Conservation (phyloP, 1,140 invertebrate species). For the Polypedilum vanderplanki region DNA sequence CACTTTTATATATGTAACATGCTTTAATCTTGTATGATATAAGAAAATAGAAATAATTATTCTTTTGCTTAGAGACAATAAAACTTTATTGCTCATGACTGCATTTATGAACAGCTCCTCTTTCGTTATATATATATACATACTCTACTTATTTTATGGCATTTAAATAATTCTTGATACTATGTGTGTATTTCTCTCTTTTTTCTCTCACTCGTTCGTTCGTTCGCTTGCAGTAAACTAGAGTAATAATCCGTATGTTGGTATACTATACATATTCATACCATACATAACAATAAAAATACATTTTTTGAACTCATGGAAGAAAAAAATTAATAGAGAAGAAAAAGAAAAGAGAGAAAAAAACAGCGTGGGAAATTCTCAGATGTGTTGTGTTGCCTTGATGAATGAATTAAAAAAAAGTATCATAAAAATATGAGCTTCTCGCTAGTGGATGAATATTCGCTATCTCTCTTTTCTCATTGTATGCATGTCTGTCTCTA, state of each 20-base stretch:
- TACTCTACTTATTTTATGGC: conserved; percentile 22
- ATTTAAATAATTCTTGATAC: not conserved
- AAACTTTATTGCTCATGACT: not conserved
- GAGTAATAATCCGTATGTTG: not conserved
- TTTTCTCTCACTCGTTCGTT: not conserved
- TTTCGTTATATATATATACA: not conserved
- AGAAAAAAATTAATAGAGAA: not conserved
- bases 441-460: not conserved
- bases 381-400: conserved; percentile 10
- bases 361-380: conserved; percentile 27
- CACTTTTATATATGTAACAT: too few species aligned
- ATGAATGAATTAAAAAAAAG: conserved; percentile 15
- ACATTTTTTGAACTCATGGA: conserved; percentile 21
- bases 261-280: conserved; percentile 20
- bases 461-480: not conserved
- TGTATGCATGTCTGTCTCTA: not conserved
- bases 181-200: not conserved
- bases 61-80: too few species aligned
- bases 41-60: too few species aligned
- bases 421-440: conserved; percentile 16
- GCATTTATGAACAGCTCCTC: not conserved
- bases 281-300: conserved; percentile 28
- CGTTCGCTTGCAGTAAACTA: not conserved
- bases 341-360: conserved; percentile 13
- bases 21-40: too few species aligned